phyloP scores from a whole-genome alignment of 1,140 invertebrate species.

The Bombus turneri region DNA sequence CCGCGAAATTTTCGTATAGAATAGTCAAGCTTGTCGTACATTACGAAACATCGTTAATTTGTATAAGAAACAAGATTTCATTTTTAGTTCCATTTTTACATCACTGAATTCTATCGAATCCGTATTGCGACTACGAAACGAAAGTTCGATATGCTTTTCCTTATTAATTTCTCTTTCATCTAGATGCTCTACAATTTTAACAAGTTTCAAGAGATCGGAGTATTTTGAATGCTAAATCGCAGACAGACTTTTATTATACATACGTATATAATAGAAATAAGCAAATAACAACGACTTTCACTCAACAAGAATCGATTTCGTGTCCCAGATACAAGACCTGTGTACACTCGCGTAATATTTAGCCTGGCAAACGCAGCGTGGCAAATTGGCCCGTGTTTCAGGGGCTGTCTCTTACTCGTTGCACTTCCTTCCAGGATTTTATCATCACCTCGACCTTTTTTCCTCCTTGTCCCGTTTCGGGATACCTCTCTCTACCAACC shows the following conservation, averaged over 20 bases:
- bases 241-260: not conserved
- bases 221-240: not conserved
- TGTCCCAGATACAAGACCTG: not conserved
- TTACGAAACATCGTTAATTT: not conserved
- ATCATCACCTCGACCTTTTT: conserved; percentile 50
- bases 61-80: too few relatives aligned
- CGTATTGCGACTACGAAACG: not conserved
- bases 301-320: not conserved
- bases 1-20: too few relatives aligned
- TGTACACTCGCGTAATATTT: conserved; percentile 71
- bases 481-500: not conserved
- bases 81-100: too few relatives aligned
- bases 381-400: conserved; percentile 78
- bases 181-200: not conserved
- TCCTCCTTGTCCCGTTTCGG: conserved; percentile 32
- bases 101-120: too few relatives aligned
- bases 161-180: too few relatives aligned
- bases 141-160: too few relatives aligned
- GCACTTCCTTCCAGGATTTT: conserved; percentile 54
- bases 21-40: too few relatives aligned
- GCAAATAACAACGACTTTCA: not conserved
- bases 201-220: too few relatives aligned
- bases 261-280: not conserved
- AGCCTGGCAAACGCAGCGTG: conserved; percentile 70
- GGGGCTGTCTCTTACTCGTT: conserved; percentile 51